Evolutionary conservation across 2,113 vertebrate species (phyloP).

Genomic region (Albula goreensis): DNA sequence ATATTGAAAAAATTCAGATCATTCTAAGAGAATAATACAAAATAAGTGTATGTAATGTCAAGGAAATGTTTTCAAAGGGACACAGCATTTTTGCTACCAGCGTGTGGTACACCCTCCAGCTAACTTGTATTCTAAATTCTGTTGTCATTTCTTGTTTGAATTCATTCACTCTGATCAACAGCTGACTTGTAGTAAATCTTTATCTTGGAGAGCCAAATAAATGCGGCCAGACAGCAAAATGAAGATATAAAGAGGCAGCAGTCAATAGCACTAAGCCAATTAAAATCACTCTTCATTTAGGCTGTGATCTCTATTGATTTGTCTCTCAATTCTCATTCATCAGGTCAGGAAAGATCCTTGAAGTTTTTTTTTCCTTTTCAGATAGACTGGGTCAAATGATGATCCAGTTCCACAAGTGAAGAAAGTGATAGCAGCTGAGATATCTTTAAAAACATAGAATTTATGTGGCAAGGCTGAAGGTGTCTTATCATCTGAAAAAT

Average conservation of each 20-base stretch:
- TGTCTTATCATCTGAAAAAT: background rate
- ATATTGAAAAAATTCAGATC: background rate
- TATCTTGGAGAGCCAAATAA: constrained; percentile 33
- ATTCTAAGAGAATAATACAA: background rate
- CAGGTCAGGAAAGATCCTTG: constrained; percentile 48
- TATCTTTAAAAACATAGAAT: constrained; percentile 32
- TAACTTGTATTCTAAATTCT: constrained; percentile 49
- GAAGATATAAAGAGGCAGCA: constrained; percentile 44
- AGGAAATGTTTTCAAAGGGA: background rate
- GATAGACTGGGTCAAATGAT: constrained; percentile 38
- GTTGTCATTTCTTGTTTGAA: constrained; percentile 51
- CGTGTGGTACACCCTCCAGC: background rate
- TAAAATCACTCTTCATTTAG: constrained; percentile 74
- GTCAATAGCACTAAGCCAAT: constrained; percentile 71
- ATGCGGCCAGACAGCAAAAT: constrained; percentile 41
- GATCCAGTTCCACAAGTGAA: constrained; percentile 17
- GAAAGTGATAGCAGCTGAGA: background rate
- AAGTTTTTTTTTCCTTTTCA: constrained; percentile 34
- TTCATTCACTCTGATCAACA: constrained; percentile 46
- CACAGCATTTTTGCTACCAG: background rate
- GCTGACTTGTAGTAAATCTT: constrained; percentile 45
- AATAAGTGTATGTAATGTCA: background rate
- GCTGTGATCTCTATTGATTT: constrained; percentile 72
- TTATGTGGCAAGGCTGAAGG: constrained; percentile 33
- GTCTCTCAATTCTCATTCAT: constrained; percentile 65